A percentile compares a stretch with the other conserved stretches of the same genome.
Conservation (phyloP, 2,797 vertebrate species). For the Sternarchorhynchus goeldii region DNA sequence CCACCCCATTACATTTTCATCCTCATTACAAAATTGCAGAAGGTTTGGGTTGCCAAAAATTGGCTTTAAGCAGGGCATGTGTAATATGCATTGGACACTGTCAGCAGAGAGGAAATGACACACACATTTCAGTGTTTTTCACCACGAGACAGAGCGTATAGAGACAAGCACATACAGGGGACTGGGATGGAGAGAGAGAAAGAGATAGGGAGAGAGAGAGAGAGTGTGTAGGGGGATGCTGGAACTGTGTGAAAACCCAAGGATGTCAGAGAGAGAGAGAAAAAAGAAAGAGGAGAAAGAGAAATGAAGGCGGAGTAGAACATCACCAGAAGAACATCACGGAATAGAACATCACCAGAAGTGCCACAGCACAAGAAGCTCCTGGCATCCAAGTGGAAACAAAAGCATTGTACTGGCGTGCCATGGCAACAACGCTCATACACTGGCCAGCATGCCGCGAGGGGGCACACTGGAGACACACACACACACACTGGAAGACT, state of each 20-base stretch:
- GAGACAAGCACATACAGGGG: background rate
- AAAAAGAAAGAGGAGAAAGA: background rate
- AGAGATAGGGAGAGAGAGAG: background rate
- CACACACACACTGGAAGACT: background rate
- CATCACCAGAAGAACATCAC: background rate
- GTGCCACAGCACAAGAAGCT: constrained; percentile 24
- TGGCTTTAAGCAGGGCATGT: background rate
- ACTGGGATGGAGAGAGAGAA: background rate
- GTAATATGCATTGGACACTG: background rate
- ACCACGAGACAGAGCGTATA: background rate
- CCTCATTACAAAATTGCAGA: no score
- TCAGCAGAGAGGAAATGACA: background rate
- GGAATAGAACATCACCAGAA: constrained; percentile 26
- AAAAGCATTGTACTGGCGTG: constrained; percentile 37
- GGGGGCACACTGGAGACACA: constrained; percentile 23
- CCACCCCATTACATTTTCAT: no score
- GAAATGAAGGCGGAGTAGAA: constrained; percentile 22
- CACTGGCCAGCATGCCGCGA: constrained; percentile 24
- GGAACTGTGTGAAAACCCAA: background rate
- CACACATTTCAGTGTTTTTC: background rate
- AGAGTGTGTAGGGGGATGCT: background rate
- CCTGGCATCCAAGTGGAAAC: constrained; percentile 29
- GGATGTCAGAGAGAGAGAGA: background rate
- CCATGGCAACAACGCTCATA: constrained; percentile 33
- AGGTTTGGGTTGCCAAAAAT: no score